Evolutionary conservation across 2,888 invertebrate genomes (phyloP), one percentile per base, ranked within the genome.

Genomic region (Cantharis nigra): DNA sequence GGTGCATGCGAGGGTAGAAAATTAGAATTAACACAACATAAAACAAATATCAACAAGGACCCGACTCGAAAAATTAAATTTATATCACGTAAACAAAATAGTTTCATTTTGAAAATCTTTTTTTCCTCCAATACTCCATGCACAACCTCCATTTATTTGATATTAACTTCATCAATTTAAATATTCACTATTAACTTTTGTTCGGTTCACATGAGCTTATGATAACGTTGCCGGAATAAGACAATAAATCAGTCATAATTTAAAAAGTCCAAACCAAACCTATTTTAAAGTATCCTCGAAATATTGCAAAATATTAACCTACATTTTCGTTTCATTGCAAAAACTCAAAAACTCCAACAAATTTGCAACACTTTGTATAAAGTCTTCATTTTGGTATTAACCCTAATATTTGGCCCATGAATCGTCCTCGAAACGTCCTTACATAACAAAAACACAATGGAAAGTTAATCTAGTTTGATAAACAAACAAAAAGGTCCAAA

Each of bases 1-100:
- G 81, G 81, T 80, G 78, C 69, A 81, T 70, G 74, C 74, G 77
- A 71, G 79, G 73, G 78, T 78, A 74, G 73, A 49, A 14, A 73
- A 74, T 71, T 71, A 69, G 75, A 72, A 78, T 70, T 72, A 70
- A 76, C 76, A 75, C 78, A 75, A 33, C 76, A 75, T 74, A 72
- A 63, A 62, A 78, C 69, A 72, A 78, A 75, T 63, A 71, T 71
- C 71, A 63, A 70, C 72, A 78, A 78, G 75, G 78, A 72, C 72
- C 73, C 73, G 70, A 76, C 71, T 49, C 9, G 2, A n/a, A n/a
- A 30, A 28, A 28, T 28, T 28, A 28, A 49, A 49, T 49, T 49
- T 49, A 49, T n/a, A n/a, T n/a, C 5, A 7, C 10, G 49, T 49
- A 49, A 49, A 49, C 49, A 49, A 49, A 49, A 49, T 49, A 7